Base-by-base conservation (phyloP, 2,888 invertebrate species). In the Drosophila vallismaia region DNA sequence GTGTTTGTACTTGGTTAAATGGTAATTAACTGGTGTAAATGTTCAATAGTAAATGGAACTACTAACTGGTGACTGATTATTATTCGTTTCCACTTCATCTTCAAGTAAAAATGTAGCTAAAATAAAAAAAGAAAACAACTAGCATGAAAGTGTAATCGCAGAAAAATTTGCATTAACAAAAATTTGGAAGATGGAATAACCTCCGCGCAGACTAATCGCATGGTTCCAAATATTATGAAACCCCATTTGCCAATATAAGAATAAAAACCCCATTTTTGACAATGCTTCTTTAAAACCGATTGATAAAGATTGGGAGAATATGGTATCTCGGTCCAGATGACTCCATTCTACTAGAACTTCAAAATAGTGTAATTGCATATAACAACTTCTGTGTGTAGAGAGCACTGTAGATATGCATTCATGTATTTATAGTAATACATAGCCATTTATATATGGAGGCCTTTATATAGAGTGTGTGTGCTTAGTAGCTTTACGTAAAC, bases 391-490 rank as follows among this genome's bases (percentile, higher is more conserved):
- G 75, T 80, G 56, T 59, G 52, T 69, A 67, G 67, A 67, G 67
- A 57, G 54, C 56, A 67, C 67, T 44, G 67, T 67, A 69, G 60
- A 68, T 31, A 60, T 55, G 55, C 46, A 55, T 44, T 36, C 55
- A 38, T 50, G 57, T 66, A 44, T 49, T 7, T 49, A 33, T 44
- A 29, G 42, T 33, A 40, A 28, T 28, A 5, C 52, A 59, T 45
- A 38, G 33, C 63, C 48, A 26, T 40, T 49, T 29, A 40, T 38
- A 14, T 49, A 52, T 70, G 58, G 36, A 36, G 36, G 36, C 36
- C 36, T 36, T 6, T 58, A 73, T 72, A 75, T 73, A 55, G 46
- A 60, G 45, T 73, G 77, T 77, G 79, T 83, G 84, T 81, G 81
- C 81, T 79, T 81, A 72, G 72, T 79, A 84, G 84, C 83, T 71